Conservation (phyloP, 2,113 vertebrate species). For the human (Homo sapiens) region DNA sequence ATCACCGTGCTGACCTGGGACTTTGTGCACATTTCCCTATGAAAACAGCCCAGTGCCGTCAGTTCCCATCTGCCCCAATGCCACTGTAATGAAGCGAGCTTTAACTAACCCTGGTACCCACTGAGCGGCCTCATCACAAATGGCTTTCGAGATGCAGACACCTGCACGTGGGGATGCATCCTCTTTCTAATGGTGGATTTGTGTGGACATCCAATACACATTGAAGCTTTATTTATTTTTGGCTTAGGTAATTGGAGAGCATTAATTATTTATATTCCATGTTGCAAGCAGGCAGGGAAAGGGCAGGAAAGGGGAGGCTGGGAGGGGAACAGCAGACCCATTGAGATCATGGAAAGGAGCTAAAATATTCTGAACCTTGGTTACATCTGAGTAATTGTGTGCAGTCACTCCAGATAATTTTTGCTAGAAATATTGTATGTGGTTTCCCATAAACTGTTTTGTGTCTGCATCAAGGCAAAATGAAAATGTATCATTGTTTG, state of each 20-base stretch:
- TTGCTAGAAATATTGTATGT: slow-evolving; percentile 53
- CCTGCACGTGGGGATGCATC: slow-evolving; percentile 51
- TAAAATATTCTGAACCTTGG: neutral
- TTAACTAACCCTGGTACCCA: slow-evolving; percentile 72
- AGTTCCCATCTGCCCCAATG: slow-evolving; percentile 72
- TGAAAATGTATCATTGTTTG: neutral
- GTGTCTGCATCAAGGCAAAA: slow-evolving; percentile 15
- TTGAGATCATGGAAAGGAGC: neutral
- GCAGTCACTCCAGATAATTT: neutral
- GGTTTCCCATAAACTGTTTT: neutral
- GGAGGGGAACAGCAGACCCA: neutral
- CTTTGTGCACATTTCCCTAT: slow-evolving; percentile 72
- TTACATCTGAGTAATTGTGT: neutral
- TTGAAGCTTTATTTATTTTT: slow-evolving; percentile 71
- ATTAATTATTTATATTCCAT: slow-evolving; percentile 70
- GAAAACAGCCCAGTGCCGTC: slow-evolving; percentile 63
- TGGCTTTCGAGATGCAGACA: slow-evolving; percentile 65
- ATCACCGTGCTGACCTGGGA: slow-evolving; percentile 66
- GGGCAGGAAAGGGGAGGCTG: slow-evolving; percentile 14
- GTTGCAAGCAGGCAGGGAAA: slow-evolving; percentile 7
- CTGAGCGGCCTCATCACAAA: slow-evolving; percentile 70
- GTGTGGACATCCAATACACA: slow-evolving; percentile 59
- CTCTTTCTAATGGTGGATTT: slow-evolving; percentile 43
- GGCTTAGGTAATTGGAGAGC: slow-evolving; percentile 42
- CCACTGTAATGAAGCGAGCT: slow-evolving; percentile 75